Evolutionary conservation across 1,140 invertebrate genomes (phyloP).

Genomic region (Euglossa dilemma): DNA sequence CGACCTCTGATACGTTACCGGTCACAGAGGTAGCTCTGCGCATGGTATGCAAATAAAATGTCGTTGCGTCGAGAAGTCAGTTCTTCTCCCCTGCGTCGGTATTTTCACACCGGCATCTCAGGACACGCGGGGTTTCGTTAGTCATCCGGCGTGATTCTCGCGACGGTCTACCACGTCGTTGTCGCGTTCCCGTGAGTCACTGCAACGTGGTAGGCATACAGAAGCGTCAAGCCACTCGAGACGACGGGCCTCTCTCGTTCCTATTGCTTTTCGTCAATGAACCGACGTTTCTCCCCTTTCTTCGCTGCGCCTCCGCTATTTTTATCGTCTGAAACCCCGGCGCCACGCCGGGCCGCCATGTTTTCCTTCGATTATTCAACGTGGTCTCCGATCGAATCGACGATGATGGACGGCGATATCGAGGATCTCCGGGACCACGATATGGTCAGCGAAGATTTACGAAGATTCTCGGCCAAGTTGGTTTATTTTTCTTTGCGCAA

Average conservation of each 20-base stretch:
- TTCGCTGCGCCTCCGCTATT: neutral
- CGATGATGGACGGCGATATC: neutral
- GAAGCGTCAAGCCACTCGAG: conserved; percentile 15
- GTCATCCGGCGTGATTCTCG: conserved; percentile 3
- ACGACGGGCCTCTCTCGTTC: neutral
- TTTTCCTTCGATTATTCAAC: neutral
- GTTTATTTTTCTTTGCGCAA: too few relatives aligned
- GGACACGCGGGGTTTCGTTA: neutral
- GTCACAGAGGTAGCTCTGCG: neutral
- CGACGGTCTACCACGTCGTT: neutral
- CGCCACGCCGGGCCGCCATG: neutral
- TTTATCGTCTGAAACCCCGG: conserved; percentile 1
- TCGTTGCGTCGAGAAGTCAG: neutral
- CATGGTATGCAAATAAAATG: neutral
- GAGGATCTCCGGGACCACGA: neutral
- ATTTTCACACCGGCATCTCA: neutral
- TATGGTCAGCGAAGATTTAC: too few relatives aligned
- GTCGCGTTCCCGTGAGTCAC: conserved; percentile 9
- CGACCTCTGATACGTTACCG: too few relatives aligned
- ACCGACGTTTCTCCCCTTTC: conserved; percentile 43
- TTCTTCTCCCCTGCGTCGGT: neutral
- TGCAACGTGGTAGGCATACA: conserved; percentile 17
- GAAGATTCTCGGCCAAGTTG: too few relatives aligned
- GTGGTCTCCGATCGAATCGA: neutral
- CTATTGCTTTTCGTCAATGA: conserved; percentile 63